Percentiles rank a stretch among this genome's conserved stretches.
phyloP scores from a whole-genome alignment of 2,797 vertebrate species.

The Cossypha dichroa region DNA sequence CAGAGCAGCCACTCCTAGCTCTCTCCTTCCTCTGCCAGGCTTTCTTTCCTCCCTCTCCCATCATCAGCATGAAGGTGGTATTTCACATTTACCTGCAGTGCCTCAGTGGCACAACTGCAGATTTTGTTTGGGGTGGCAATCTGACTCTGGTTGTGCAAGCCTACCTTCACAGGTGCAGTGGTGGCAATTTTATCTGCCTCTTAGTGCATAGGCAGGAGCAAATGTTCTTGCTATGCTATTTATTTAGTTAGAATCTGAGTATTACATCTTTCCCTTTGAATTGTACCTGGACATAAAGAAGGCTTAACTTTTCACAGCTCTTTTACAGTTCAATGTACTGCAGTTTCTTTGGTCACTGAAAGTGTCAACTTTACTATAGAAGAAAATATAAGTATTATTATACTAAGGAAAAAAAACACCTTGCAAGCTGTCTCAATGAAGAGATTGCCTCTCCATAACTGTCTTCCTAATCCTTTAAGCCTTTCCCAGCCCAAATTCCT shows the following conservation, averaged over 20 bases:
- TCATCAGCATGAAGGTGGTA: neutral
- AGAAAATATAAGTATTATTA: no score
- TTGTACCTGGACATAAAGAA: neutral
- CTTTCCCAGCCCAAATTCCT: neutral
- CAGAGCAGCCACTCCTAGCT: neutral
- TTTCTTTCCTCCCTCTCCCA: neutral
- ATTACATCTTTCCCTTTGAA: neutral
- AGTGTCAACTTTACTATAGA: neutral
- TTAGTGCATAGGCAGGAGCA: neutral
- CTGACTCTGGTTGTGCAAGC: neutral
- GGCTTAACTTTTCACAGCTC: neutral
- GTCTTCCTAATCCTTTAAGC: neutral
- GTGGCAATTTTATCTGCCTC: neutral
- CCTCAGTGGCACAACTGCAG: neutral
- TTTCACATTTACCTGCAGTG: neutral
- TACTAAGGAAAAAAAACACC: neutral
- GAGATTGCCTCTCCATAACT: neutral
- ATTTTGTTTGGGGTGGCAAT: neutral
- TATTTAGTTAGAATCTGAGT: neutral
- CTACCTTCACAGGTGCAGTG: neutral
- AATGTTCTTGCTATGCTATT: neutral
- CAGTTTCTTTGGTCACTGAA: slow-evolving; percentile 20
- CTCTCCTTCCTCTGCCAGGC: neutral
- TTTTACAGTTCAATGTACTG: neutral
- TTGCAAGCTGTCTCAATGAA: neutral